phyloP scores from a whole-genome alignment of 2,113 vertebrate species.

The Aleadryas rufinucha region DNA sequence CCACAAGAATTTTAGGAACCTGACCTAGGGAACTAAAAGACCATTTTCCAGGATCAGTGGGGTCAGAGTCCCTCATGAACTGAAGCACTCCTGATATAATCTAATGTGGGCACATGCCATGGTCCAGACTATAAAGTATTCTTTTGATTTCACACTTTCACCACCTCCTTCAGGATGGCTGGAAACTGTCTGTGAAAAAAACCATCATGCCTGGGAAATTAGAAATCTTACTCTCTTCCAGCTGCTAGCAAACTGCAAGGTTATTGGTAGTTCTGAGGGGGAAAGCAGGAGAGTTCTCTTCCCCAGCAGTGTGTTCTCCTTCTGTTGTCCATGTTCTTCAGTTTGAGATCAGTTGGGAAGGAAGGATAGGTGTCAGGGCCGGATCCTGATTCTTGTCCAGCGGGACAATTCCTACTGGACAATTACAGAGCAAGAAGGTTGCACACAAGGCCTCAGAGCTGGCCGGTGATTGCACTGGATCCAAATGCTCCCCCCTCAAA shows the following conservation, averaged over 20 bases:
- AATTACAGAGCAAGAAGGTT: not conserved
- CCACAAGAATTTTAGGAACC: not conserved
- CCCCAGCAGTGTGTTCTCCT: not conserved
- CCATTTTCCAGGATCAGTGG: not conserved
- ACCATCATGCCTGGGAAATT: not conserved
- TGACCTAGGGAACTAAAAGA: not conserved
- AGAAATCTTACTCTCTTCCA: not conserved
- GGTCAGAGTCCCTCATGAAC: not conserved
- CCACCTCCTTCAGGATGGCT: not conserved
- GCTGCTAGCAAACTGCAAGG: not conserved
- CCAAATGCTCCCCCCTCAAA: not conserved
- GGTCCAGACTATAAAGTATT: not conserved
- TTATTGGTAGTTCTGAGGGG: fast-evolving
- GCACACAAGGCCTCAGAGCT: not conserved
- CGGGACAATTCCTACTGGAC: not conserved
- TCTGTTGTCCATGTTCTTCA: not conserved
- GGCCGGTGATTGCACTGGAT: not conserved
- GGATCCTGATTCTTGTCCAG: not conserved
- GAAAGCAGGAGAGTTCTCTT: not conserved
- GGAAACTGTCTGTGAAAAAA: not conserved
- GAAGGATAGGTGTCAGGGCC: not conserved
- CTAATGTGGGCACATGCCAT: not conserved
- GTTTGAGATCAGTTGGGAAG: not conserved
- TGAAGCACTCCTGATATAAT: not conserved
- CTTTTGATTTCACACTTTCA: not conserved